Conservation (phyloP, 2,888 invertebrate genomes). For the Drosophila mulleri region DNA sequence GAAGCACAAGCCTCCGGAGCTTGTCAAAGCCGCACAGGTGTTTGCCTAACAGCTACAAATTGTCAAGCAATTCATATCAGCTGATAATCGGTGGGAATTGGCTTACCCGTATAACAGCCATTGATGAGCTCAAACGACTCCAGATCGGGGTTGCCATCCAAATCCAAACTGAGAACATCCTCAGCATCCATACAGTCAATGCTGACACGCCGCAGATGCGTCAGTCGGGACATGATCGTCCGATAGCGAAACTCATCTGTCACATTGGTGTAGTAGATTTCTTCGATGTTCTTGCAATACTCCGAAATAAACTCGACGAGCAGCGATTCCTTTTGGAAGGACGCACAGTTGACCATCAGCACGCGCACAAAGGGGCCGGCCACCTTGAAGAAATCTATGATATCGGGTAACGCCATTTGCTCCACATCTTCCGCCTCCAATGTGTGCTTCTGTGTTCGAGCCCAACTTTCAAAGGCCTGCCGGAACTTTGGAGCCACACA, state of each 20-base stretch:
- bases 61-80: neutral
- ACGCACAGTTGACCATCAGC: conserved; percentile 48
- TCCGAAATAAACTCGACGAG: conserved; percentile 64
- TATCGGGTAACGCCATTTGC: conserved; percentile 56
- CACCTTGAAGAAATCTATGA: conserved; percentile 62
- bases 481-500: conserved; percentile 51
- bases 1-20: conserved; percentile 51
- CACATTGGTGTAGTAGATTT: conserved; percentile 60
- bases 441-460: conserved; percentile 26
- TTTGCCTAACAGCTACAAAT: conserved; percentile 44
- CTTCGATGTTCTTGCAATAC: conserved; percentile 60
- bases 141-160: conserved; percentile 48
- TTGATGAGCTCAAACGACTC: conserved; percentile 63
- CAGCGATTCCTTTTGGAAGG: conserved; percentile 63
- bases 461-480: conserved; percentile 52
- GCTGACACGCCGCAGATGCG: conserved; percentile 38
- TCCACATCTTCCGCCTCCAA: conserved; percentile 57
- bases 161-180: conserved; percentile 61
- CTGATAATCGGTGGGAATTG: neutral
- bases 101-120: conserved; percentile 68
- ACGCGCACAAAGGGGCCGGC: conserved; percentile 54
- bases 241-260: conserved; percentile 64
- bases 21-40: conserved; percentile 60
- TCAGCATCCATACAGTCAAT: conserved; percentile 68
- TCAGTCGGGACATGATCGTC: conserved; percentile 44